These are phyloP conservation scores for Periophthalmodon schlosseri DNA, from an alignment of 2,113 vertebrate genomes.

Conservation along the genomic window DNA sequence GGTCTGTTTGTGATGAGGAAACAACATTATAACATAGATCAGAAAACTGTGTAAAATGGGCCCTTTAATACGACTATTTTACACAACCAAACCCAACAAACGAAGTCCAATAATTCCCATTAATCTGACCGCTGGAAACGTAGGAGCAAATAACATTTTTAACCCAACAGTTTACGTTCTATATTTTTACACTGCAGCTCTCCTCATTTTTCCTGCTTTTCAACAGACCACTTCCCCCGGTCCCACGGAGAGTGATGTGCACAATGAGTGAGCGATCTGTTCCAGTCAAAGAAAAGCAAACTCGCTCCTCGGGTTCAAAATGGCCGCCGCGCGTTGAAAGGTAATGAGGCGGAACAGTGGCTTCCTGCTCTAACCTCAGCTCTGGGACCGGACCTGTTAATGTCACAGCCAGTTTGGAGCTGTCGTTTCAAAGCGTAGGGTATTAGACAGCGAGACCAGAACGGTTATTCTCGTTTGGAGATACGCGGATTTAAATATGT, in stretches of 20 bases:
- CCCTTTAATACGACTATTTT: too few relatives aligned
- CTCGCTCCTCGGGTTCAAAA: conserved; percentile 17
- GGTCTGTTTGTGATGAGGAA: too few relatives aligned
- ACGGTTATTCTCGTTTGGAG: too few relatives aligned
- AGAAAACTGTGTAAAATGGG: too few relatives aligned
- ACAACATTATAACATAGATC: too few relatives aligned
- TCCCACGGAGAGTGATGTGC: conserved; percentile 19
- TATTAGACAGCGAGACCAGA: neutral
- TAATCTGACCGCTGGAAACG: neutral
- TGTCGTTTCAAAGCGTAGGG: neutral
- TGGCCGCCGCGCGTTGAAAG: conserved; percentile 43
- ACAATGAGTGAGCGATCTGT: conserved; percentile 34
- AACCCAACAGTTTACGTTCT: neutral
- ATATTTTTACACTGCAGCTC: neutral
- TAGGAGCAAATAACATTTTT: neutral
- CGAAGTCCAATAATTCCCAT: neutral
- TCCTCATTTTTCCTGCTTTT: conserved; percentile 17
- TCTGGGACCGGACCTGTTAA: neutral
- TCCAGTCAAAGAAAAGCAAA: conserved; percentile 42
- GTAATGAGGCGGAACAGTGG: conserved; percentile 13
- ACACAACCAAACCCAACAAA: too few relatives aligned
- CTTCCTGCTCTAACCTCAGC: conserved; percentile 21
- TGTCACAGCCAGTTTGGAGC: conserved; percentile 11
- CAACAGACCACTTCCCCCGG: conserved; percentile 10
- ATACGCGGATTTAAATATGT: too few relatives aligned